Evolutionary conservation across 2,888 invertebrate species (phyloP).

Genomic region (Sinodicranocentrus sp.): DNA sequence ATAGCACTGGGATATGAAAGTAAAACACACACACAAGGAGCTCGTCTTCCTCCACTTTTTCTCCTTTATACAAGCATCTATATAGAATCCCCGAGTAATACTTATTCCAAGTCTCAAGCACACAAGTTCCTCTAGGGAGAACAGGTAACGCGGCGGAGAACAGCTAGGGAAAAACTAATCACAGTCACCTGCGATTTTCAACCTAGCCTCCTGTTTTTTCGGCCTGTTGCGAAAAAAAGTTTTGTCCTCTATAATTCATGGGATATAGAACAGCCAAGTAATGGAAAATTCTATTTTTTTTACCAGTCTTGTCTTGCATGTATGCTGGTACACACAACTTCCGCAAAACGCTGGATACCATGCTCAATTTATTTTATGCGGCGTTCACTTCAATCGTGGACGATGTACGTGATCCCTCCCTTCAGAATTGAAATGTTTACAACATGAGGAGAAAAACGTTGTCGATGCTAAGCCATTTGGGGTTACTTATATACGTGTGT

Average conservation of each 20-base stretch:
- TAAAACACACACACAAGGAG: constrained; percentile 21
- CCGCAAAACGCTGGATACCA: constrained; percentile 22
- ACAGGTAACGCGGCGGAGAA: constrained; percentile 38
- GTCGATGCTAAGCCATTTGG: too few species aligned
- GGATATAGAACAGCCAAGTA: neutral
- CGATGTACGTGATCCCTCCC: too few species aligned
- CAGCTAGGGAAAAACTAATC: constrained; percentile 55
- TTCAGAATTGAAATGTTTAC: too few species aligned
- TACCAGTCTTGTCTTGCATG: neutral
- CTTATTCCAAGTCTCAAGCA: neutral
- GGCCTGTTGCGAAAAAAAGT: constrained; percentile 51
- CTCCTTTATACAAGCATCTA: neutral
- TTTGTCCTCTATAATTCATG: constrained; percentile 50
- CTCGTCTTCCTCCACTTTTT: constrained; percentile 4
- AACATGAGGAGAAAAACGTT: too few species aligned
- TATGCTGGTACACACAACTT: constrained; percentile 5
- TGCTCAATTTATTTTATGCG: constrained; percentile 53
- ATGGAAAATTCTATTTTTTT: neutral
- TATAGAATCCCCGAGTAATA: too few species aligned
- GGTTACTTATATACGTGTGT: too few species aligned
- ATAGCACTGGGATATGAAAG: constrained; percentile 22
- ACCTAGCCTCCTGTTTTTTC: constrained; percentile 26
- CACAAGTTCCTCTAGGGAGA: constrained; percentile 47
- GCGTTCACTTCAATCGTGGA: constrained; percentile 31
- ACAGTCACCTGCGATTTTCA: constrained; percentile 62